Percentiles rank a stretch among this genome's conserved stretches.
Conservation (phyloP, 2,797 vertebrate genomes). For the Enteromius treurensis region DNA sequence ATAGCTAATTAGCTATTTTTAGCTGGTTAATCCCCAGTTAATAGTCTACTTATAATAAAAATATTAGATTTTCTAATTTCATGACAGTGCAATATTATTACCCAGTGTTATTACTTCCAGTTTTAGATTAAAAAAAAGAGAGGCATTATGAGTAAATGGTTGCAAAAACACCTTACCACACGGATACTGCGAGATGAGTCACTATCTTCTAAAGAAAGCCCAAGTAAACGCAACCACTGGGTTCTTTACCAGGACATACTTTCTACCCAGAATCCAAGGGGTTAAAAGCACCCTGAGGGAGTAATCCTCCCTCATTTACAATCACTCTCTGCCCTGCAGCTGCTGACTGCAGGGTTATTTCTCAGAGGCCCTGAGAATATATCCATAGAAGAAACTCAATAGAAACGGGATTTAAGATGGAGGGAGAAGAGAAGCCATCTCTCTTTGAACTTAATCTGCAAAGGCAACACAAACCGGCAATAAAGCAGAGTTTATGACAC, state of each 20-base stretch:
- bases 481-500: constrained; percentile 79
- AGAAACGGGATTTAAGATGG: constrained; percentile 78
- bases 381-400: constrained; percentile 71
- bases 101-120: background rate
- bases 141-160: background rate
- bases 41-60: background rate
- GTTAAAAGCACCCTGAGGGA: constrained; percentile 67
- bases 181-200: constrained; percentile 10
- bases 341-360: constrained; percentile 72
- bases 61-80: background rate
- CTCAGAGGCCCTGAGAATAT: constrained; percentile 67
- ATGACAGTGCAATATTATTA: background rate
- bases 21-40: background rate
- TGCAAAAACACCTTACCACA: constrained; percentile 17
- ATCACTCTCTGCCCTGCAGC: constrained; percentile 61
- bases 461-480: constrained; percentile 76
- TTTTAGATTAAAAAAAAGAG: background rate
- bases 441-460: constrained; percentile 81
- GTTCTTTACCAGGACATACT: constrained; percentile 45
- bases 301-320: constrained; percentile 60
- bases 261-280: constrained; percentile 62
- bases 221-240: constrained; percentile 7
- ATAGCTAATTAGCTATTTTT: constrained; percentile 1
- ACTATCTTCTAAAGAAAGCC: constrained; percentile 12
- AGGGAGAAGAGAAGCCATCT: constrained; percentile 68